Conservation (phyloP, 1,140 invertebrate species). For the Coelopa frigida region DNA sequence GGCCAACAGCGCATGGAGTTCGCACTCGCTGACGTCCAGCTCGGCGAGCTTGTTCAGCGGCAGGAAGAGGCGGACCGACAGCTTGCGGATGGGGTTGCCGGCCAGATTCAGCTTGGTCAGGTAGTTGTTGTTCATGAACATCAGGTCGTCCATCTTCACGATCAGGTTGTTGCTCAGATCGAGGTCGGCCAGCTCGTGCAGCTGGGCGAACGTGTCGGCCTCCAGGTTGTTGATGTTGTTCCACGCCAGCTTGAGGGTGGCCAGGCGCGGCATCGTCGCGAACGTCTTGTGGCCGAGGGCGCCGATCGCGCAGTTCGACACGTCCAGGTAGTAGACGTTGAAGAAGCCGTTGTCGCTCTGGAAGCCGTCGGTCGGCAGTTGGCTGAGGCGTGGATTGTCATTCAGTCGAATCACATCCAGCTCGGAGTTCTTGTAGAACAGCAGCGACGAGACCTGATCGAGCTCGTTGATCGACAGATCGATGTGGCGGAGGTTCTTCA, state of each 20-base stretch:
- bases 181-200: conserved; percentile 53
- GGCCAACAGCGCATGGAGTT: conserved; percentile 57
- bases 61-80: conserved; percentile 60
- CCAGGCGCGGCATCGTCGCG: conserved; percentile 57
- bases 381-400: conserved; percentile 55
- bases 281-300: conserved; percentile 55
- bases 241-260: conserved; percentile 54
- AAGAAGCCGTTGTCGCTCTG: conserved; percentile 50
- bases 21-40: conserved; percentile 60
- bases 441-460: conserved; percentile 53
- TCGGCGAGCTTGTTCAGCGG: conserved; percentile 49
- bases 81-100: conserved; percentile 57
- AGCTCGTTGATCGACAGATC: conserved; percentile 62
- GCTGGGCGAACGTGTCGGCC: conserved; percentile 39
- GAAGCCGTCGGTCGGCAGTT: conserved; percentile 54
- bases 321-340: conserved; percentile 59
- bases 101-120: conserved; percentile 60
- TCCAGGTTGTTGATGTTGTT: conserved; percentile 53
- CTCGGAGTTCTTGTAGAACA: conserved; percentile 59
- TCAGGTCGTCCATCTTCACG: conserved; percentile 48
- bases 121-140: conserved; percentile 56
- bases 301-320: conserved; percentile 59
- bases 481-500: conserved; percentile 55
- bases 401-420: conserved; percentile 59
- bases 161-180: conserved; percentile 64